Evolutionary conservation across 2,888 invertebrate species (phyloP).

Genomic region (Macropis europaea): DNA sequence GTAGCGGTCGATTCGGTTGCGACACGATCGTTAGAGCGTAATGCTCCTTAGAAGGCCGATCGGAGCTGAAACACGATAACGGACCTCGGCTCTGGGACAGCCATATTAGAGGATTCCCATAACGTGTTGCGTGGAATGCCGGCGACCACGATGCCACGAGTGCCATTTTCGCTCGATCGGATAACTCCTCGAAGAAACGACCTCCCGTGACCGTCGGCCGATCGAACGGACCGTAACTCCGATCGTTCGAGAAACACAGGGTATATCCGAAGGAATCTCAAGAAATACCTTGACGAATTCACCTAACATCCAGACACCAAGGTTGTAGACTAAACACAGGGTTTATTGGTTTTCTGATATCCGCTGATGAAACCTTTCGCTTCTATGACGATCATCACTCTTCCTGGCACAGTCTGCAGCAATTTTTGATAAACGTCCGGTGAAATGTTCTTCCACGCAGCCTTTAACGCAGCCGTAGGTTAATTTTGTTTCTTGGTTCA

Average conservation of each 20-base stretch:
- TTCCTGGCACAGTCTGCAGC: too few species aligned
- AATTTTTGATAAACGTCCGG: too few species aligned
- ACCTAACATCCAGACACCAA: too few species aligned
- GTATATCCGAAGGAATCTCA: too few species aligned
- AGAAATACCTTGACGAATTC: too few species aligned
- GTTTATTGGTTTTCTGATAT: too few species aligned
- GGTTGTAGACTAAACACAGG: too few species aligned
- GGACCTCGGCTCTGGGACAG: conserved; percentile 58
- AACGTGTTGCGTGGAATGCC: conserved; percentile 65
- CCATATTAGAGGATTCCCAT: conserved; percentile 66
- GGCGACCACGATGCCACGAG: conserved; percentile 41
- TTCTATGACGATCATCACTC: too few species aligned
- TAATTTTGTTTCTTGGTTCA: too few species aligned
- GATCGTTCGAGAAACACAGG: neutral
- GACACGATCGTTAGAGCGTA: conserved; percentile 50
- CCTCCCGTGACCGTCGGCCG: conserved; percentile 34
- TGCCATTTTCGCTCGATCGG: conserved; percentile 25
- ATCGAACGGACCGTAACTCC: neutral
- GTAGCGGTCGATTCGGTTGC: conserved; percentile 38
- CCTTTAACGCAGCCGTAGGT: too few species aligned
- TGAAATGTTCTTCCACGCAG: too few species aligned
- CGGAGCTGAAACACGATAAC: conserved; percentile 63
- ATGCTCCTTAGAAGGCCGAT: conserved; percentile 57
- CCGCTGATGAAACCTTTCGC: too few species aligned
- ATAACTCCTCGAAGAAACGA: conserved; percentile 30